Evolutionary conservation across 1,140 invertebrate genomes (phyloP).

Genomic region (Zaprionus tsacasi): DNA sequence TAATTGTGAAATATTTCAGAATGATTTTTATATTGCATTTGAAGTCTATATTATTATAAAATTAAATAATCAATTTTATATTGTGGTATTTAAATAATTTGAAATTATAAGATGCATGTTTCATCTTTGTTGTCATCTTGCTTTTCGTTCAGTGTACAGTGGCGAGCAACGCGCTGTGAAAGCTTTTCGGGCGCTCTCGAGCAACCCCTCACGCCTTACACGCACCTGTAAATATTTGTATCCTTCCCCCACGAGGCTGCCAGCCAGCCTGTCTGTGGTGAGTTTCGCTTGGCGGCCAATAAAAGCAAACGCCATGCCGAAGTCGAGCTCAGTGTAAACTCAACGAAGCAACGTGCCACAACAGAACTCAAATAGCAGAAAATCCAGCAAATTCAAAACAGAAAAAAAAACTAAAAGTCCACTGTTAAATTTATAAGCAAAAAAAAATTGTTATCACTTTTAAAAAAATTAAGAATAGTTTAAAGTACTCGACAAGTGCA

Average conservation of each 20-base stretch:
- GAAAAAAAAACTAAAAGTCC: slow-evolving; percentile 19
- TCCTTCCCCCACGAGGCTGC: slow-evolving; percentile 54
- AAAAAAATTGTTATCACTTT: not conserved
- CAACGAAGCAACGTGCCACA: slow-evolving; percentile 74
- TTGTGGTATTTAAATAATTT: too few relatives aligned
- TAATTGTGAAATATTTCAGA: too few relatives aligned
- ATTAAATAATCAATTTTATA: not conserved
- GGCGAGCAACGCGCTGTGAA: not conserved
- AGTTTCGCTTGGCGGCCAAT: slow-evolving; percentile 66
- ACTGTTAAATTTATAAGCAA: slow-evolving; percentile 7
- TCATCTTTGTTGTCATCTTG: too few relatives aligned
- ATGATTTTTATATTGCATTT: not conserved
- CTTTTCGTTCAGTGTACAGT: slow-evolving; percentile 21
- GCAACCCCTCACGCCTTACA: slow-evolving; percentile 1
- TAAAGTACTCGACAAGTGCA: not conserved
- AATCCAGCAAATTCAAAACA: slow-evolving; percentile 27
- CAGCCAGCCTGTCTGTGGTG: slow-evolving; percentile 64
- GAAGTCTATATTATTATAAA: too few relatives aligned
- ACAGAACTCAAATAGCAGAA: slow-evolving; percentile 37
- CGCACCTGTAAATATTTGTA: slow-evolving; percentile 76
- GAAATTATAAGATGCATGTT: too few relatives aligned
- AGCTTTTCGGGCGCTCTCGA: slow-evolving; percentile 35
- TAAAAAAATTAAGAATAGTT: not conserved
- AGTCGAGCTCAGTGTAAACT: slow-evolving; percentile 68
- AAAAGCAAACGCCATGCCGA: slow-evolving; percentile 54